Evolutionary conservation across 2,888 invertebrate genomes (phyloP).

Genomic region (Dryocosmus kuriphilus): DNA sequence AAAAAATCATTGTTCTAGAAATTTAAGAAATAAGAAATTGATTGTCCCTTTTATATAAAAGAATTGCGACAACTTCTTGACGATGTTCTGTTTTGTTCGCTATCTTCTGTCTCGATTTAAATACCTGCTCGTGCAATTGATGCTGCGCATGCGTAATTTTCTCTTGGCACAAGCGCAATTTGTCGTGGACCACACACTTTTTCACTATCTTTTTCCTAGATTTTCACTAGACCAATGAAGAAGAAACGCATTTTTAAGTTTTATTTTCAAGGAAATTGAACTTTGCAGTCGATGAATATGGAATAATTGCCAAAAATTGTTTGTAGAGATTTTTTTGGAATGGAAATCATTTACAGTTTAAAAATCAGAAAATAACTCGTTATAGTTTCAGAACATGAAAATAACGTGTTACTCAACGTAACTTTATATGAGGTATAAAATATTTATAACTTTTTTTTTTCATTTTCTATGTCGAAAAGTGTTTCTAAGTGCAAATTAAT

Average conservation of each 20-base stretch:
- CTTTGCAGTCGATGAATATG: not conserved
- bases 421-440: too few species aligned
- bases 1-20: too few species aligned
- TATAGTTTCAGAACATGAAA: too few species aligned
- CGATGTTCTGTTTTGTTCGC: not conserved
- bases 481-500: too few species aligned
- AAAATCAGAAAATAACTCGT: too few species aligned
- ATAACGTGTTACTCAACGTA: too few species aligned
- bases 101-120: not conserved
- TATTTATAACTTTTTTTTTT: too few species aligned
- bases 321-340: not conserved
- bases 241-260: not conserved
- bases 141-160: not conserved
- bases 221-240: not conserved
- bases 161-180: not conserved
- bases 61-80: not conserved
- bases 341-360: too few species aligned
- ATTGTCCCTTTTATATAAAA: not conserved
- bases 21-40: not conserved
- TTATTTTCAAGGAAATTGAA: not conserved
- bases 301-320: not conserved
- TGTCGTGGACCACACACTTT: not conserved
- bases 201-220: not conserved
- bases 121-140: not conserved
- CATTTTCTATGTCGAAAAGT: too few species aligned